Percentiles rank a stretch among this genome's conserved stretches.
Conservation (phyloP, 2,888 invertebrate genomes). For the Argyresthia albistria region DNA sequence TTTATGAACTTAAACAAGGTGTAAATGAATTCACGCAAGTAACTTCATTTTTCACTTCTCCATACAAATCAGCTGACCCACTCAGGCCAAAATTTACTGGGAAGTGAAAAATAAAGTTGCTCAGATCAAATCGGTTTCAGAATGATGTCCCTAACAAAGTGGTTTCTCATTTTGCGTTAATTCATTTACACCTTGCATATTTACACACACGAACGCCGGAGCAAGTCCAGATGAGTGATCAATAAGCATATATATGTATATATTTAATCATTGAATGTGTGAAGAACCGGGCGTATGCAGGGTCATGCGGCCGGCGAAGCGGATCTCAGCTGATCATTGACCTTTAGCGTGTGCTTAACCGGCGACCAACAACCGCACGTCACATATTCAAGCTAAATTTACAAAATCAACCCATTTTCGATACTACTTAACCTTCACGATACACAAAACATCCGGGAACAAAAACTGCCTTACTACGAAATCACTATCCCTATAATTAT, state of each 20-base stretch:
- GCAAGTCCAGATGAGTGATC: slow-evolving; percentile 17
- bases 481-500: not conserved
- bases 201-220: not conserved
- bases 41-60: too few relatives aligned
- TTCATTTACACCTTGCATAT: too few relatives aligned
- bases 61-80: too few relatives aligned
- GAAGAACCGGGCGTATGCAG: slow-evolving; percentile 40
- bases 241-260: slow-evolving; percentile 54
- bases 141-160: too few relatives aligned
- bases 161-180: too few relatives aligned
- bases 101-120: too few relatives aligned
- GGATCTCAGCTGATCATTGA: slow-evolving; percentile 72
- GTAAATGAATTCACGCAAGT: too few relatives aligned
- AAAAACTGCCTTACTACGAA: not conserved
- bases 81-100: too few relatives aligned
- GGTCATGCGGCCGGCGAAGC: slow-evolving; percentile 68
- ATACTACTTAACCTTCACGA: not conserved
- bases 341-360: slow-evolving; percentile 63
- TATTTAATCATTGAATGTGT: too few relatives aligned
- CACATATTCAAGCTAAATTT: slow-evolving; percentile 29
- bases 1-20: too few relatives aligned
- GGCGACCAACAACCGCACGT: slow-evolving; percentile 55
- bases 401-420: not conserved
- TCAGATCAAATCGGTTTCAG: too few relatives aligned
- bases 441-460: not conserved